A percentile compares a stretch with the other conserved stretches of the same genome.
phyloP scores from a whole-genome alignment of 2,888 invertebrate genomes.

The Trichacis sp. region DNA sequence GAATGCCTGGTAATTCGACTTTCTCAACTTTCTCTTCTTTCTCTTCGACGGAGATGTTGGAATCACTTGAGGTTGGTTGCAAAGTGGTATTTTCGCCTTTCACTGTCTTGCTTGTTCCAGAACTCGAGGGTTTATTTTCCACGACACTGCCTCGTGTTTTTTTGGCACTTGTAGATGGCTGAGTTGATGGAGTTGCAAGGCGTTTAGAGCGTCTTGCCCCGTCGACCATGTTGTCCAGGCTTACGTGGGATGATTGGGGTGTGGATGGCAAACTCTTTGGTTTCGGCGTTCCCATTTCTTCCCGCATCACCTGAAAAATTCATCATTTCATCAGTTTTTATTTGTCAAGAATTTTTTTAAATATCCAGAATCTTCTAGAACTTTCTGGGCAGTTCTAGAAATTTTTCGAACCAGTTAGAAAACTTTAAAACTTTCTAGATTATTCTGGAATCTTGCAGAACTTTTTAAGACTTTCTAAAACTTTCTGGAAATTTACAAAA shows the following conservation, averaged over 20 bases:
- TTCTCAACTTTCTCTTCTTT: neutral
- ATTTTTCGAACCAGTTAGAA: no score
- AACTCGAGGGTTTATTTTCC: conserved; percentile 49
- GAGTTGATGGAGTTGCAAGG: conserved; percentile 39
- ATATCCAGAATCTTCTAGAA: no score
- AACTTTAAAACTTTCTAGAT: no score
- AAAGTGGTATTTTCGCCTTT: conserved; percentile 4
- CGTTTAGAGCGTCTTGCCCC: conserved; percentile 56
- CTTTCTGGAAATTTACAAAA: no score
- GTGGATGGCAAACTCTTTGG: conserved; percentile 50
- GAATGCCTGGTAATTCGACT: no score
- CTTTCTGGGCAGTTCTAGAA: no score
- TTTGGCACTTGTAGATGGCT: no score
- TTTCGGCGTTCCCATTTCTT: conserved; percentile 39
- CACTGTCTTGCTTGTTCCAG: conserved; percentile 45
- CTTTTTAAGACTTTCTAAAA: no score
- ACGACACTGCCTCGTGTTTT: neutral
- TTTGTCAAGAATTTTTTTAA: neutral
- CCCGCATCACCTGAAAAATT: conserved; percentile 48
- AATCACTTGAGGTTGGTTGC: conserved; percentile 45
- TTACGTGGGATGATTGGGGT: conserved; percentile 53
- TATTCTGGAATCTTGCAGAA: no score
- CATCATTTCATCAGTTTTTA: neutral
- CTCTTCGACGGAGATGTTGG: conserved; percentile 36
- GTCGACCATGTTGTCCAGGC: conserved; percentile 59